Percentiles rank a stretch among this genome's conserved stretches.
Conservation (phyloP, 1,140 invertebrate species). For the Tyrophagus putrescentiae region DNA sequence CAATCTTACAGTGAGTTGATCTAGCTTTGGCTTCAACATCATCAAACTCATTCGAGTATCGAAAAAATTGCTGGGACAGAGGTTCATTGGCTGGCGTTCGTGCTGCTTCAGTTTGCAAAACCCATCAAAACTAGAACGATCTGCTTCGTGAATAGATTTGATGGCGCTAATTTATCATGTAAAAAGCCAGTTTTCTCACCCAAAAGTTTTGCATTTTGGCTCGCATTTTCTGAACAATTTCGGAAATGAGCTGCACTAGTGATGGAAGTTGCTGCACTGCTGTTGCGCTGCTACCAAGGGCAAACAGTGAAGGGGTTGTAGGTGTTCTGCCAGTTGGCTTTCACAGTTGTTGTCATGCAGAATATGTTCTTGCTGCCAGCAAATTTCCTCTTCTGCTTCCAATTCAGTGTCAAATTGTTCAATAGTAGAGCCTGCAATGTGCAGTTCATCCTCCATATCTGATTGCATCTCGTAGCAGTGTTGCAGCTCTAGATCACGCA, state of each 20-base stretch:
- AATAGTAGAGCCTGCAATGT: not conserved
- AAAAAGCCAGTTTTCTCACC: not conserved
- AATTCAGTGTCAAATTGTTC: constrained; percentile 10
- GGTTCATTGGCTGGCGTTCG: not conserved
- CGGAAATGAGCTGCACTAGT: too few species aligned
- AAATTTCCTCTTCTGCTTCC: too few species aligned
- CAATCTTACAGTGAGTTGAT: not conserved
- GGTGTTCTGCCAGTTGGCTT: too few species aligned
- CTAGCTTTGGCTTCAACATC: constrained; percentile 6
- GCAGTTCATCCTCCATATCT: constrained; percentile 7
- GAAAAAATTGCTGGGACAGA: not conserved
- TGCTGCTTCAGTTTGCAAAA: not conserved
- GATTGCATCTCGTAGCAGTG: not conserved
- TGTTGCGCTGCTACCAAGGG: too few species aligned
- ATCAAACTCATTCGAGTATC: not conserved
- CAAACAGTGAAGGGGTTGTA: too few species aligned
- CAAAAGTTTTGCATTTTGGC: not conserved
- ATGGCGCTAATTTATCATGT: not conserved
- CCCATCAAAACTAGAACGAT: not conserved
- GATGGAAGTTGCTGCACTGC: too few species aligned
- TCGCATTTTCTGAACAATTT: not conserved
- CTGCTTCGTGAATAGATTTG: not conserved
- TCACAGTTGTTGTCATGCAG: too few species aligned
- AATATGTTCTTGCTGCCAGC: too few species aligned
- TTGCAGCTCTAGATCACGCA: constrained; percentile 4